Evolutionary conservation across 2,888 invertebrate species (phyloP).

Genomic region (Netelia virgata): DNA sequence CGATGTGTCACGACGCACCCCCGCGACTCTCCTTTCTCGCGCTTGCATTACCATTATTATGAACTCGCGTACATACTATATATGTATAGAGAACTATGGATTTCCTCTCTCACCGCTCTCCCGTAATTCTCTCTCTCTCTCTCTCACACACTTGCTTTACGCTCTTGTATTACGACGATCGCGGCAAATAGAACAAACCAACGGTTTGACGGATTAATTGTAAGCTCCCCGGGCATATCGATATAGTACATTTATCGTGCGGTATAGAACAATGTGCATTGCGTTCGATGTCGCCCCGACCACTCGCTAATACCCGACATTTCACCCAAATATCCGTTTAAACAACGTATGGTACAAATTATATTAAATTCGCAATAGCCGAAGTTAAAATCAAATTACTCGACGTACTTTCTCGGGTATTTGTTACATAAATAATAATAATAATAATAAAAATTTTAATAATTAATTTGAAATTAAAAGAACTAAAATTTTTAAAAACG

Average conservation of each 20-base stretch:
- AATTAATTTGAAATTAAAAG: neutral
- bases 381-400: neutral
- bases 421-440: neutral
- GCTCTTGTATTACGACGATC: too few species aligned
- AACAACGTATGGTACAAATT: neutral
- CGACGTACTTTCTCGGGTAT: neutral
- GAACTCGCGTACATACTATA: neutral
- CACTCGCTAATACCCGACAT: too few species aligned
- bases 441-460: neutral
- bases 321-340: too few species aligned
- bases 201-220: slow-evolving; percentile 41
- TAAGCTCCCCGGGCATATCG: slow-evolving; percentile 2
- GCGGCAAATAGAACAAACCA: slow-evolving; percentile 33
- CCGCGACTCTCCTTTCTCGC: slow-evolving; percentile 2
- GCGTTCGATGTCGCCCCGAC: too few species aligned
- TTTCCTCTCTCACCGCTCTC: neutral
- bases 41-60: neutral
- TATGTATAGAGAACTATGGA: neutral
- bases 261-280: too few species aligned
- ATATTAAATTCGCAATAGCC: neutral
- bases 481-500: neutral
- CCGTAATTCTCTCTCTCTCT: too few species aligned
- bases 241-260: slow-evolving; percentile 7
- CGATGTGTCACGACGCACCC: slow-evolving; percentile 32
- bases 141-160: too few species aligned